Evolutionary conservation across 2,797 vertebrate genomes (phyloP).

Genomic region (Gymnopithys bicolor): DNA sequence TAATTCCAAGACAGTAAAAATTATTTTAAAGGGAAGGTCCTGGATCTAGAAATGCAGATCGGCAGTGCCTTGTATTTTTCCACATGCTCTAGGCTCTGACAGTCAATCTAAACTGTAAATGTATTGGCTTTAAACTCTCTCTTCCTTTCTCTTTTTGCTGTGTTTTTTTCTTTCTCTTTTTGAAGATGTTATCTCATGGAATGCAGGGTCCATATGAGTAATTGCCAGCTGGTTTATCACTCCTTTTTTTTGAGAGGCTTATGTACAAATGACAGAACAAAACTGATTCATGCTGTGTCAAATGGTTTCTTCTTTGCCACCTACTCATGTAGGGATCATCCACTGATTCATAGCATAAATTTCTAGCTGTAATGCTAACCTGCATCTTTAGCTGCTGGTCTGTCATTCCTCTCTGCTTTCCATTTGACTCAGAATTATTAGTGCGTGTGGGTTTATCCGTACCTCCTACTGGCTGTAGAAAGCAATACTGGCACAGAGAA

Average conservation of each 20-base stretch:
- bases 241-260: background rate
- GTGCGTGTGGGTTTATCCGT: rapidly evolving
- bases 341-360: background rate
- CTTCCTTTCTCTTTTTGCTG: background rate
- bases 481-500: background rate
- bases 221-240: background rate
- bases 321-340: background rate
- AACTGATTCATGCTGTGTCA: background rate
- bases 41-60: background rate
- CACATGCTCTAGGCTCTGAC: background rate
- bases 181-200: background rate
- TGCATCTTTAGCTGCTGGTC: background rate
- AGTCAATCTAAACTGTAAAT: background rate
- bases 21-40: background rate
- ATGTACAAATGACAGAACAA: background rate
- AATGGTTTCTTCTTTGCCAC: background rate
- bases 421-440: background rate
- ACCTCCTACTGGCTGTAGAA: background rate
- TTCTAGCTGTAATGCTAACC: background rate
- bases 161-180: background rate
- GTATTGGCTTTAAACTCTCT: background rate
- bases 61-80: background rate
- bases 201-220: background rate
- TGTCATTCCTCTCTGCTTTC: background rate
- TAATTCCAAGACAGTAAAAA: background rate